These are phyloP conservation scores for Anthoscopus minutus DNA, from an alignment of 2,113 vertebrate species.

Conservation along the genomic window DNA sequence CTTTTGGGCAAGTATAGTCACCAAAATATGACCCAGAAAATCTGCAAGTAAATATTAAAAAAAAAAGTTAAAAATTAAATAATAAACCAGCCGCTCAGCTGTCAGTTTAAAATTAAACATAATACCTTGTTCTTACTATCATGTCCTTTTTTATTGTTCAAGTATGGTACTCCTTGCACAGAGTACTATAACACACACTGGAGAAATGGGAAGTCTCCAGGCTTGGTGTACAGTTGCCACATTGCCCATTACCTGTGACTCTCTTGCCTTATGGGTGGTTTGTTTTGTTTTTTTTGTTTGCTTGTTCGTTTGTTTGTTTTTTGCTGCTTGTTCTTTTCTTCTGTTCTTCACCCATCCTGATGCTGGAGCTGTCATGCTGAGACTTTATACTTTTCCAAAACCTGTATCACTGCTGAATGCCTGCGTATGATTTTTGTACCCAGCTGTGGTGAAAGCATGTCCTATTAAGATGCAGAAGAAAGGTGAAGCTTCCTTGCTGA, in stretches of 20 bases:
- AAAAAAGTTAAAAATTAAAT: background rate
- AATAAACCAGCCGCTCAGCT: background rate
- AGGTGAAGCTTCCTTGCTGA: background rate
- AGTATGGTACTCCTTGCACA: background rate
- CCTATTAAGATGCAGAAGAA: background rate
- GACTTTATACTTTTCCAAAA: background rate
- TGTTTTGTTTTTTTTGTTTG: background rate
- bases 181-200: background rate
- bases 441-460: background rate
- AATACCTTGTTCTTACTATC: background rate
- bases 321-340: background rate
- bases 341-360: background rate
- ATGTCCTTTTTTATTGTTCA: background rate
- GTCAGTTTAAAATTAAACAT: background rate
- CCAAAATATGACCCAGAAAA: background rate
- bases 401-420: background rate
- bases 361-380: background rate
- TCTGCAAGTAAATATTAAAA: background rate
- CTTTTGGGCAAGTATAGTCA: background rate
- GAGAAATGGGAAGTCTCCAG: background rate
- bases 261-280: background rate
- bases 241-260: background rate
- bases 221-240: background rate
- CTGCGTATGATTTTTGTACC: background rate
- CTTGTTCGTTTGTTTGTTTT: background rate